Evolutionary conservation across 30 jellyfish, hydroid and myxozoan species (phyloP).

Genomic region (Turritopsis rubra): DNA sequence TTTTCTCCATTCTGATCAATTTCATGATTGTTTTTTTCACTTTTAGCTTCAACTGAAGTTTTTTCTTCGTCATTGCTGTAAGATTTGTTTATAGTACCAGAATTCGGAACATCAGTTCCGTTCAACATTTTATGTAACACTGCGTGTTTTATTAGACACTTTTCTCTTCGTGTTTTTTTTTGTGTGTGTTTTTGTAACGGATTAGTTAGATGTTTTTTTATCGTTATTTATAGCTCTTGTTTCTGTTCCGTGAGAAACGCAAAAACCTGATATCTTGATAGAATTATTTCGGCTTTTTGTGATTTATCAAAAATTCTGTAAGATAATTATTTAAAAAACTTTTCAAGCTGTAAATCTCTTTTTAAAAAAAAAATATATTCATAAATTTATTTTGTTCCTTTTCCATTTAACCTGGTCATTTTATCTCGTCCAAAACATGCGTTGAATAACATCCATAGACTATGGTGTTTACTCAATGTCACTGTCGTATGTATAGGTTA

Average conservation of each 20-base stretch:
- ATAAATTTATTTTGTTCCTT: no score
- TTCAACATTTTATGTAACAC: background rate
- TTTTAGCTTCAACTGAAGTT: background rate
- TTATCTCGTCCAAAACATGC: no score
- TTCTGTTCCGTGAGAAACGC: background rate
- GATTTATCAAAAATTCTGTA: background rate
- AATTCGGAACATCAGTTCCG: background rate
- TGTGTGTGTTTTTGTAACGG: background rate
- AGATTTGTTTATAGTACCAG: background rate
- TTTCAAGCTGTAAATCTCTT: no score
- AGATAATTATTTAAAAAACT: no score
- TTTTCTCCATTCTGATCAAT: background rate
- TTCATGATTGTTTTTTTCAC: background rate
- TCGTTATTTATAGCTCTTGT: background rate
- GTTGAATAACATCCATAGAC: no score
- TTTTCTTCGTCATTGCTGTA: background rate
- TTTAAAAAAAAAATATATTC: no score
- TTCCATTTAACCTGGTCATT: no score
- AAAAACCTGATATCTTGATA: background rate
- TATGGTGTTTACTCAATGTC: no score
- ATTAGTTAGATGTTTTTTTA: no score
- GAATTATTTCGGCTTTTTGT: background rate
- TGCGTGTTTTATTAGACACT: no score
- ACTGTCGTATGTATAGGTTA: no score
- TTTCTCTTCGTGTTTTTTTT: no score